phyloP scores from a whole-genome alignment of 2,888 invertebrate genomes.

The Sthenelais limicola region DNA sequence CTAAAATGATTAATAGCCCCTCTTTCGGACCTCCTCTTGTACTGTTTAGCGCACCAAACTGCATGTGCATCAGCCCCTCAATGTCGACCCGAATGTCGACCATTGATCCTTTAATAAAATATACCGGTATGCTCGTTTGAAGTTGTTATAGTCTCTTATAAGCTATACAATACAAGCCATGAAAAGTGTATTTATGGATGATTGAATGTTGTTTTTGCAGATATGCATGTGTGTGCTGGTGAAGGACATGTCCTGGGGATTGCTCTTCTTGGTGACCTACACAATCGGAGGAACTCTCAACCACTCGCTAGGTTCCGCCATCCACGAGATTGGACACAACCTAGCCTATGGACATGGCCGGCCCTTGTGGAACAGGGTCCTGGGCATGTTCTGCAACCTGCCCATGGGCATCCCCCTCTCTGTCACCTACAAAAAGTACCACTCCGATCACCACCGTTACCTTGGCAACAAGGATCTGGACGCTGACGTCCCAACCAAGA shows the following conservation, averaged over 20 bases:
- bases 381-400: conserved; percentile 70
- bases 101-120: too few species aligned
- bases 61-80: too few species aligned
- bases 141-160: neutral
- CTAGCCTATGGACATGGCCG: conserved; percentile 69
- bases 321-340: conserved; percentile 72
- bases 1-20: too few species aligned
- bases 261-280: conserved; percentile 62
- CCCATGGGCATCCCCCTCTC: conserved; percentile 70
- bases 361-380: conserved; percentile 63
- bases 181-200: neutral
- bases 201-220: conserved; percentile 10
- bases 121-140: too few species aligned
- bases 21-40: too few species aligned
- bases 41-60: too few species aligned
- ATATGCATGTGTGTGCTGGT: conserved; percentile 47
- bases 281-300: conserved; percentile 64
- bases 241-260: conserved; percentile 62
- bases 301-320: conserved; percentile 70
- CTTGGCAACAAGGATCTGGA: conserved; percentile 70
- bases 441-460: conserved; percentile 70
- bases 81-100: too few species aligned
- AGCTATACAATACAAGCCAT: neutral
- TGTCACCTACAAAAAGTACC: conserved; percentile 72
- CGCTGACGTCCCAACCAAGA: conserved; percentile 70